A percentile compares a stretch with the other conserved stretches of the same genome.
Conservation (phyloP, 2,797 vertebrate species). For the Sebastes ruberrimus region DNA sequence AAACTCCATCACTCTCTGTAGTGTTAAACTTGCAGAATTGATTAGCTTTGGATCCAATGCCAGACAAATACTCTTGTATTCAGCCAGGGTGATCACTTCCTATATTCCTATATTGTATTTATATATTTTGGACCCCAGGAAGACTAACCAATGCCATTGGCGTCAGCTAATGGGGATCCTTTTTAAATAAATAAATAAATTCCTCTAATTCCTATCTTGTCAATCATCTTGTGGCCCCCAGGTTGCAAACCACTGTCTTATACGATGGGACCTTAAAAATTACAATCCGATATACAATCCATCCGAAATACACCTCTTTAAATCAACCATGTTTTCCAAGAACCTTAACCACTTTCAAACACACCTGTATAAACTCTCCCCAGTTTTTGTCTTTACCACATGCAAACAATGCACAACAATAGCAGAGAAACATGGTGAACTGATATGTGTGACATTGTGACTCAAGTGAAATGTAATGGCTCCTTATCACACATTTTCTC, state of each 20-base stretch:
- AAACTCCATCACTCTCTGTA: background rate
- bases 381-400: background rate
- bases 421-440: background rate
- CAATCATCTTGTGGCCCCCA: too few relatives aligned
- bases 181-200: background rate
- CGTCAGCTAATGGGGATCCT: too few relatives aligned
- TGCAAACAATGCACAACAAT: slow-evolving; percentile 5
- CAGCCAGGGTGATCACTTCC: background rate
- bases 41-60: background rate
- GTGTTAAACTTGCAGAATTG: background rate
- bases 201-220: background rate
- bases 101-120: too few relatives aligned
- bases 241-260: background rate
- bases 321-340: background rate
- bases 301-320: background rate
- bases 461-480: background rate
- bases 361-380: background rate
- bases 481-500: slow-evolving; percentile 34
- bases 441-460: slow-evolving; percentile 5
- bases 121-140: too few relatives aligned
- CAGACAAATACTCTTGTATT: background rate
- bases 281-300: background rate
- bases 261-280: background rate
- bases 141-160: accelerated
- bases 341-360: background rate